phyloP scores from a whole-genome alignment of 2,888 invertebrate genomes.

The Rhagophthalmus giganteus region DNA sequence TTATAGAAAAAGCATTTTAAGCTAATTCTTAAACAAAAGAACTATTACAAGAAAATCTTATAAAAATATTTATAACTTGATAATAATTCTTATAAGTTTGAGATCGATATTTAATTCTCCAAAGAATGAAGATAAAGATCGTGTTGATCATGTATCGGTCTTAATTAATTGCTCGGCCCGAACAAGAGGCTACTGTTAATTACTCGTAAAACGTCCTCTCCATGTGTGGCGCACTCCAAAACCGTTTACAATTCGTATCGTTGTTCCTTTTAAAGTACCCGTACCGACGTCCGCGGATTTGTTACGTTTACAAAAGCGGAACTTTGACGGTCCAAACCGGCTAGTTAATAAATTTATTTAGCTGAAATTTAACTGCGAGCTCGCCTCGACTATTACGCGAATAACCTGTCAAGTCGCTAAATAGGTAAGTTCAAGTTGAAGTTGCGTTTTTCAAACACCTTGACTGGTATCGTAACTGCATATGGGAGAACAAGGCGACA shows the following conservation, averaged over 20 bases:
- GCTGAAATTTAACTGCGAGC: no score
- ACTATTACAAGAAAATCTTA: neutral
- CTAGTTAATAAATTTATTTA: no score
- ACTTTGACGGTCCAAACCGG: slow-evolving; percentile 8
- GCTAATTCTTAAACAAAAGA: no score
- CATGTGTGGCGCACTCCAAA: slow-evolving; percentile 36
- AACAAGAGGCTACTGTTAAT: slow-evolving; percentile 36
- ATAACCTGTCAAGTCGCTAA: slow-evolving; percentile 5
- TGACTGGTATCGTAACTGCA: slow-evolving; percentile 17
- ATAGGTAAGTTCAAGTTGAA: slow-evolving; percentile 29
- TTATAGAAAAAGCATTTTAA: no score
- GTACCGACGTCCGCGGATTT: slow-evolving; percentile 11
- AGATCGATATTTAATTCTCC: slow-evolving; percentile 16
- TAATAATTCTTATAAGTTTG: no score
- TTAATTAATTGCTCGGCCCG: slow-evolving; percentile 46
- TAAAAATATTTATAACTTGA: neutral
- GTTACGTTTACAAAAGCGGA: slow-evolving; percentile 12
- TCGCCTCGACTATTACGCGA: no score
- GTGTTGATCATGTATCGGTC: slow-evolving; percentile 42
- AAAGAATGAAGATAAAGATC: slow-evolving; percentile 39
- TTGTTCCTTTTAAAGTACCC: slow-evolving; percentile 7
- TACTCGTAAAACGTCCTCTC: slow-evolving; percentile 36
- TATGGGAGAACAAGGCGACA: slow-evolving; percentile 23
- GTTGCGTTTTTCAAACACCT: slow-evolving; percentile 24
- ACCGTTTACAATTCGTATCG: slow-evolving; percentile 20